These are phyloP conservation scores for Amphiduros pacificus DNA, from an alignment of 2,888 invertebrate species.

Conservation along the genomic window DNA sequence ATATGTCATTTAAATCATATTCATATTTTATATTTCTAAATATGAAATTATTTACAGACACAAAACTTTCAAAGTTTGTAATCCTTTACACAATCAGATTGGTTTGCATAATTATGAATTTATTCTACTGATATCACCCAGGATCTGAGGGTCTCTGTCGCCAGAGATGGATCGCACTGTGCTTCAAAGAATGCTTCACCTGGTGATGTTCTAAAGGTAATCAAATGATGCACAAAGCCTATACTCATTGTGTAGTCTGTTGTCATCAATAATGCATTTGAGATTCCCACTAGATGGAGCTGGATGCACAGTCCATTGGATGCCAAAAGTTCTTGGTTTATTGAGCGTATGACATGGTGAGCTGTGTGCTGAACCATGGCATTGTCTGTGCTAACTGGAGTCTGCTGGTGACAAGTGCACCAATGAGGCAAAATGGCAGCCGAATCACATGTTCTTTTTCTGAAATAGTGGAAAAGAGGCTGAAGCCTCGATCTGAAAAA, in stretches of 20 bases:
- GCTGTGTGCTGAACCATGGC: constrained; percentile 66
- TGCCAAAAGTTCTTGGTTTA: constrained; percentile 70
- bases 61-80: constrained; percentile 53
- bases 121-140: constrained; percentile 67
- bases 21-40: too few species aligned
- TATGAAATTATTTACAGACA: too few species aligned
- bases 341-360: constrained; percentile 66
- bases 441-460: constrained; percentile 72
- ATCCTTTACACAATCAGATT: constrained; percentile 55
- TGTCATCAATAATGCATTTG: too few species aligned
- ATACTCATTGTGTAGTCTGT: constrained; percentile 31
- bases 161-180: constrained; percentile 66
- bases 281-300: too few species aligned
- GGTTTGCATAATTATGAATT: constrained; percentile 58
- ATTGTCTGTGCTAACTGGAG: constrained; percentile 65
- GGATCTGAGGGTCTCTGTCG: constrained; percentile 60
- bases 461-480: constrained; percentile 77
- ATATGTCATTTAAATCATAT: too few species aligned
- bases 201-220: constrained; percentile 70
- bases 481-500: constrained; percentile 54
- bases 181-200: constrained; percentile 77
- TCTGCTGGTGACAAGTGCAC: constrained; percentile 81
- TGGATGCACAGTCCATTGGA: constrained; percentile 39
- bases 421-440: constrained; percentile 82
- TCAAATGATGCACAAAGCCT: constrained; percentile 64